phyloP scores from a whole-genome alignment of 30 jellyfish, hydroid and myxozoan species.

The Chironex yamaguchii region DNA sequence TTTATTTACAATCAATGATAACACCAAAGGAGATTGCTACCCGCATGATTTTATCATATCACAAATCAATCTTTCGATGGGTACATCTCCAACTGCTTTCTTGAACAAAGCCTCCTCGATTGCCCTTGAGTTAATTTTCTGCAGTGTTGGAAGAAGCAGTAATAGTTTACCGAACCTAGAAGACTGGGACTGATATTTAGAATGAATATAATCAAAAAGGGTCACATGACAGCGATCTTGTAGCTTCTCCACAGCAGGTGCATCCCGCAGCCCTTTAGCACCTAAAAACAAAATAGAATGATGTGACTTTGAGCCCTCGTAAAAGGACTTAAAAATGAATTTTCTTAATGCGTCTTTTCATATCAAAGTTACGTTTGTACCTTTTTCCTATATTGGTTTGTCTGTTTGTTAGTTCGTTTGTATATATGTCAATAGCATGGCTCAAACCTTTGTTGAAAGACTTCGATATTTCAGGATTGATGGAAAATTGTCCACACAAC shows the following conservation, averaged over 20 bases:
- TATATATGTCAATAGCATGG: too few species aligned
- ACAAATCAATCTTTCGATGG: constrained; percentile 80
- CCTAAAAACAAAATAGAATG: constrained; percentile 51
- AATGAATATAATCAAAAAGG: constrained; percentile 69
- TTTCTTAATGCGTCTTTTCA: too few species aligned
- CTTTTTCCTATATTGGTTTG: too few species aligned
- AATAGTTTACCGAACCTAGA: constrained; percentile 81
- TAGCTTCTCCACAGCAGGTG: constrained; percentile 50
- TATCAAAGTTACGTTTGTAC: too few species aligned
- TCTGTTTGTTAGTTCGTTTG: too few species aligned
- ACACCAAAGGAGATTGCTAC: too few species aligned
- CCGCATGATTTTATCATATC: constrained; percentile 66
- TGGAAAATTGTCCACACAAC: too few species aligned
- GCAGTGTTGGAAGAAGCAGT: constrained; percentile 64
- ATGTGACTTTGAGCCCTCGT: too few species aligned
- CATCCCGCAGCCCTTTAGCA: constrained; percentile 64
- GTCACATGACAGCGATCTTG: constrained; percentile 84
- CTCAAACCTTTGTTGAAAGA: too few species aligned
- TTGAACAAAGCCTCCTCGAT: constrained; percentile 82
- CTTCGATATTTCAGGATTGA: too few species aligned
- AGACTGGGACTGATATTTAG: constrained; percentile 63
- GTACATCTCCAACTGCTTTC: constrained; percentile 81
- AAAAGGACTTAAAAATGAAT: too few species aligned
- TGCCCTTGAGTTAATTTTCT: constrained; percentile 53
- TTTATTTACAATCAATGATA: too few species aligned